phyloP scores from a whole-genome alignment of 2,888 invertebrate genomes.

The Tipula unca region DNA sequence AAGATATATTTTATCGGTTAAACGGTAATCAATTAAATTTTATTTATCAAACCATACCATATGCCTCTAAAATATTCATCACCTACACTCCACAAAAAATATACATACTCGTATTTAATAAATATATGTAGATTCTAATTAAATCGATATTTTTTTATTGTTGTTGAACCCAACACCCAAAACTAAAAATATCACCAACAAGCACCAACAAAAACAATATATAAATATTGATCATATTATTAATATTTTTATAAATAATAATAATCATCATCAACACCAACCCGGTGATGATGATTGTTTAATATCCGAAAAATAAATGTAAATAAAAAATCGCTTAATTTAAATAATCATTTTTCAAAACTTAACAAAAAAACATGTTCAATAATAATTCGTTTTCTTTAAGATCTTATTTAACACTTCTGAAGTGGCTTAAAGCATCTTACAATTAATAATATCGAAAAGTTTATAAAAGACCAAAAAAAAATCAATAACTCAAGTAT shows the following conservation, averaged over 20 bases:
- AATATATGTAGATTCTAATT: background rate
- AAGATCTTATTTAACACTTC: conserved; percentile 18
- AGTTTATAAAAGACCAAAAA: background rate
- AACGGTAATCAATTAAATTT: background rate
- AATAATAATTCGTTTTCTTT: conserved; percentile 14
- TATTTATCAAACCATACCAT: background rate
- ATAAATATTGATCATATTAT: background rate
- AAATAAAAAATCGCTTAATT: conserved; percentile 18
- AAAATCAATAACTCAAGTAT: background rate
- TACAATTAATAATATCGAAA: conserved; percentile 17
- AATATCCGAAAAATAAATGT: background rate
- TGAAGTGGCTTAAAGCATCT: conserved; percentile 17
- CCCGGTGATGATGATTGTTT: background rate
- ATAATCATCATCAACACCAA: background rate
- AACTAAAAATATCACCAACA: background rate
- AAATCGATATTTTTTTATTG: background rate
- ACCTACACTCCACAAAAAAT: background rate
- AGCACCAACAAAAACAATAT: background rate
- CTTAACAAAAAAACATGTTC: background rate
- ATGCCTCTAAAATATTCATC: background rate
- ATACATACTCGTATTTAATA: background rate
- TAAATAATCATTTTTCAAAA: conserved; percentile 18
- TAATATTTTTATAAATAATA: background rate
- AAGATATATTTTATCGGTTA: background rate
- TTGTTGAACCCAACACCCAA: background rate